Evolutionary conservation across 2,797 vertebrate species (phyloP), one percentile per base, ranked within the genome.

Genomic region (Enteromius argenteus): DNA sequence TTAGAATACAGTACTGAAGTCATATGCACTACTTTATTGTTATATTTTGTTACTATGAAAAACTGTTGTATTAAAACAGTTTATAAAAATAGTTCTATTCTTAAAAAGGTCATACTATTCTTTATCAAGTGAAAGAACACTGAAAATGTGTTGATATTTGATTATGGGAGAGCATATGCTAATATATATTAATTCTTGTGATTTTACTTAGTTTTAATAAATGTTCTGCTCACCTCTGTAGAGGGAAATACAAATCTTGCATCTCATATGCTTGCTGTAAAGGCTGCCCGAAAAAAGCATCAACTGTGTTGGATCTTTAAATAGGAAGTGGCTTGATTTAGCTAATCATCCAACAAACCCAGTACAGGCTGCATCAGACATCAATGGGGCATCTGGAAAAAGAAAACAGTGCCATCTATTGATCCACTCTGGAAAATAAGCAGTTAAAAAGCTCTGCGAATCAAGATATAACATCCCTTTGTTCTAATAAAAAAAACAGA

Each of bases 351-450:
- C 58, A 71, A 79, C 68, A 77, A 58, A 46, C 62, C 60, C 62
- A 27, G n/a, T 44, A 49, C 27, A 69, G 81, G 44, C 56, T 39
- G 77, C 76, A 53, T 60, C 23, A 39, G 6, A 42, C 35, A 51
- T 21, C 32, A 67, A 64, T 30, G 39, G 39, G 30, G 0, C 46
- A 73, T 42, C 10, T 49, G 74, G 58, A 80, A 66, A 84, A 87
- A 86, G 85, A 87, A 84, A 87, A 90, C 84, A 89, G 84, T 85
- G 87, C 89, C 88, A 88, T 89, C 88, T 89, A 86, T 89, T 86
- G 89, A 80, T 85, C 76, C 77, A 39, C 27, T 56, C n/a, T 71
- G 56, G 67, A 75, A 79, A 83, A 35, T 27, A 69, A 56, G 23
- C 64, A 49, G 51, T 4, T 66, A 37, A 74, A 78, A 66, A 35